phyloP scores from a whole-genome alignment of 2,113 vertebrate species.

The Thomomys bottae region DNA sequence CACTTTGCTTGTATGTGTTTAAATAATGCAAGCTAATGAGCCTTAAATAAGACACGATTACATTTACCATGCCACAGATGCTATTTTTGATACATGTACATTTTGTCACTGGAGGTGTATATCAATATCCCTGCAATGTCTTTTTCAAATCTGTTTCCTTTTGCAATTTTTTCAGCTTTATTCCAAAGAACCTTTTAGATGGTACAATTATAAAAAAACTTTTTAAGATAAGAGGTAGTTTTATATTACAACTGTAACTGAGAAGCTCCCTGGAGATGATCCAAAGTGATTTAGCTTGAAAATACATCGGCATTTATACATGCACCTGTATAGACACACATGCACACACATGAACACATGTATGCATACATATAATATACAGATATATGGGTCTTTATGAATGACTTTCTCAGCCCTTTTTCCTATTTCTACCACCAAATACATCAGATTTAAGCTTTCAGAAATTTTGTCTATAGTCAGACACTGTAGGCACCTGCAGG shows the following conservation, averaged over 20 bases:
- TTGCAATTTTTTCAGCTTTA: not conserved
- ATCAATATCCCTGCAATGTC: not conserved
- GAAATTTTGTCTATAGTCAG: too few relatives aligned
- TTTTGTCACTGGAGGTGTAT: not conserved
- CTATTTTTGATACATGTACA: not conserved
- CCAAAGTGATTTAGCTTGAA: constrained; percentile 36
- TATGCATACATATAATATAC: too few relatives aligned
- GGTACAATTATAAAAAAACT: not conserved
- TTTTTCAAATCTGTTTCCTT: not conserved
- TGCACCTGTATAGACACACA: too few relatives aligned
- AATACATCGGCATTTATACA: not conserved
- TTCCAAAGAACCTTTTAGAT: not conserved
- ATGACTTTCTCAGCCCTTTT: too few relatives aligned
- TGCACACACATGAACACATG: too few relatives aligned
- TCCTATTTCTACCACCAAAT: too few relatives aligned
- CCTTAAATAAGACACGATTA: constrained; percentile 17
- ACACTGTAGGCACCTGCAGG: too few relatives aligned
- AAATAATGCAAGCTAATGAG: not conserved
- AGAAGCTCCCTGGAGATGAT: not conserved
- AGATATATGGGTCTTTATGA: too few relatives aligned
- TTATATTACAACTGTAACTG: not conserved
- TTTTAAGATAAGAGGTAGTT: not conserved
- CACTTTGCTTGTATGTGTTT: not conserved
- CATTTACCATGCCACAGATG: not conserved
- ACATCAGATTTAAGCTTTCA: too few relatives aligned